Base-by-base conservation (phyloP, 92 coral and sea anemone species). In the Bergia sp. region DNA sequence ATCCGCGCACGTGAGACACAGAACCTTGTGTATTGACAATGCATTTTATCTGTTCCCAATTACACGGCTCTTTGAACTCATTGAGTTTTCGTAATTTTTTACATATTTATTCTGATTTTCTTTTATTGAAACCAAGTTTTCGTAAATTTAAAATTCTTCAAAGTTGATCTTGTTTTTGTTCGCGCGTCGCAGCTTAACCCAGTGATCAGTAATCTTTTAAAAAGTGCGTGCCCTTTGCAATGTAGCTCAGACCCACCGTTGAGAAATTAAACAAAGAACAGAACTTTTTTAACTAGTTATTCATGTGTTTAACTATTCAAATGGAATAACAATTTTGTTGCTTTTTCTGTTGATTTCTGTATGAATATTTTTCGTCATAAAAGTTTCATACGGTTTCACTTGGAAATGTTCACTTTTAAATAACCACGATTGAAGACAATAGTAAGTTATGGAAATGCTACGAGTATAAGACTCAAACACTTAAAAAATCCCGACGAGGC, bases 61-160 rank as follows among this genome's bases (percentile, higher is more conserved):
- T 84, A 43, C 77, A 84, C 87, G 87, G 80, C 21, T 71, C 64
- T 18, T 29, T 84, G 87, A 73, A 16, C 67, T 43, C 87, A 55
- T 69, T 39, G 79, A 49, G 61, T 45, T 71, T 18, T 47, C 15
- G 65, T 37, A 47, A 67, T 71, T 11, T 44, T 45, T 84, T 45
- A 44, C 77, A 80, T 80, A 53, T 80, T 80, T 80, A 80, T 80
- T 80, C 37, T 49, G 21, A 65, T 20, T n/a, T 41, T 43, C 29
- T 29, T 42, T 9, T 41, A 76, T 76, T 41, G 47, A 83, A 49
- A 79, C 55, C n/a, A 29, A 69, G 44, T 84, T 84, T 50, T 69
- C 21, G 16, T 47, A 11, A 47, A 11, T 44, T 71, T 71, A 84
- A 84, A 84, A 37, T 84, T 67, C 79, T 42, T 69, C 37, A 40